A percentile compares a stretch with the other conserved stretches of the same genome.
These are phyloP conservation scores for Hydrozoanthus gracilis DNA, from an alignment of 92 coral and sea anemone species.

Conservation along the genomic window DNA sequence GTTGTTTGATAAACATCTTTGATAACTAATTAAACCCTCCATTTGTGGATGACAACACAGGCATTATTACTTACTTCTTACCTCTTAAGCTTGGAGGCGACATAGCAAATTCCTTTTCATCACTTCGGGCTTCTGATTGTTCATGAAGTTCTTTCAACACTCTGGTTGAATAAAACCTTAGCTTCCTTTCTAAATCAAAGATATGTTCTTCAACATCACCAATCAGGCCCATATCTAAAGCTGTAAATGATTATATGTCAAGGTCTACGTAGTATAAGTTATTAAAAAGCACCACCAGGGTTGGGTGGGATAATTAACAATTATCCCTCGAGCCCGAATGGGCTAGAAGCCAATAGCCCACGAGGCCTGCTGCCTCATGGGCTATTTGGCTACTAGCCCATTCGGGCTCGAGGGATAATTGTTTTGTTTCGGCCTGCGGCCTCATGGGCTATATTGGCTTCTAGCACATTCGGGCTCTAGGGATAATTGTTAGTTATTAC, in stretches of 20 bases:
- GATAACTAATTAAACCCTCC: too few species aligned
- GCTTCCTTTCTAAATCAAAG: conserved; percentile 72
- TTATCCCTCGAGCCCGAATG: too few species aligned
- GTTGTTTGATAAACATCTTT: background rate
- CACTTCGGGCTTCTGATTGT: conserved; percentile 11
- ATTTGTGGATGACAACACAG: background rate
- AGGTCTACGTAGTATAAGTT: background rate
- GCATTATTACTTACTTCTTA: background rate
- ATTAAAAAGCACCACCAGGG: too few species aligned
- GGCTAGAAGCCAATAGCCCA: too few species aligned
- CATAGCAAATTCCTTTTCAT: conserved; percentile 47
- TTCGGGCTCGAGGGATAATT: too few species aligned
- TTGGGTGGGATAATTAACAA: too few species aligned
- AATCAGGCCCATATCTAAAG: conserved; percentile 81
- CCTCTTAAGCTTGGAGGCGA: conserved; percentile 70
- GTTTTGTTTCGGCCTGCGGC: too few species aligned
- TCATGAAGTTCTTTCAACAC: conserved; percentile 52
- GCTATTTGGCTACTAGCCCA: too few species aligned
- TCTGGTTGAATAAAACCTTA: conserved; percentile 59
- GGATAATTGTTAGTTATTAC: too few species aligned
- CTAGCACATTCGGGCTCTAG: too few species aligned
- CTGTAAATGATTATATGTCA: conserved; percentile 34
- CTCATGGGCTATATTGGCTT: too few species aligned
- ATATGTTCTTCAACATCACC: conserved; percentile 82
- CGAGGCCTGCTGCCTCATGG: too few species aligned